phyloP scores from a whole-genome alignment of 2,113 vertebrate species.

The Xenus cinereus region DNA sequence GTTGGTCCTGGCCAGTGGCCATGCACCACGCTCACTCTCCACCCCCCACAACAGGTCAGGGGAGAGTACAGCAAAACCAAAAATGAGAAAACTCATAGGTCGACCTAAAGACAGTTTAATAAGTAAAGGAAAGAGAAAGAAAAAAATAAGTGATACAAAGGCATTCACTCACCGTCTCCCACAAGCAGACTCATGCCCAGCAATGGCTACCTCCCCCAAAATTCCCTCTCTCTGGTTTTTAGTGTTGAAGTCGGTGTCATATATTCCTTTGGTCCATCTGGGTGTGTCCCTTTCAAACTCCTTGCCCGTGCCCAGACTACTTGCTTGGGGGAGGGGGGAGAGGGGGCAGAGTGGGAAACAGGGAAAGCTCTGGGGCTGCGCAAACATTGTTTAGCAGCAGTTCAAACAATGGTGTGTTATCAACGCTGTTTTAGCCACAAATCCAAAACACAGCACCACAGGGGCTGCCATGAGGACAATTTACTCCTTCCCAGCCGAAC shows the following conservation, averaged over 20 bases:
- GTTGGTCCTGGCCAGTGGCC: neutral
- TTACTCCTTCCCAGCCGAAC: neutral
- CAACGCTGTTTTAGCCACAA: neutral
- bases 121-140: neutral
- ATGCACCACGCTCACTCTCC: neutral
- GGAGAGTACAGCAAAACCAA: neutral
- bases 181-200: neutral
- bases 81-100: neutral
- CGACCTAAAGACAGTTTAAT: neutral
- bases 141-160: neutral
- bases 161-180: neutral
- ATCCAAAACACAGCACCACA: neutral
- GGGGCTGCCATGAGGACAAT: neutral
- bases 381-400: neutral
- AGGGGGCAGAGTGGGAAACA: neutral
- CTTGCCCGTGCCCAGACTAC: neutral
- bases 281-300: neutral
- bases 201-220: neutral
- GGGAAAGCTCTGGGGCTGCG: neutral
- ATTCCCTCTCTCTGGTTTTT: neutral
- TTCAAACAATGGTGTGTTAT: neutral
- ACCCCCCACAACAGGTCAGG: neutral
- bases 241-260: neutral
- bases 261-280: neutral
- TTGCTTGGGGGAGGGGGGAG: accelerated